Evolutionary conservation across 2,113 vertebrate genomes (phyloP).

Genomic region (Ameiurus melas): DNA sequence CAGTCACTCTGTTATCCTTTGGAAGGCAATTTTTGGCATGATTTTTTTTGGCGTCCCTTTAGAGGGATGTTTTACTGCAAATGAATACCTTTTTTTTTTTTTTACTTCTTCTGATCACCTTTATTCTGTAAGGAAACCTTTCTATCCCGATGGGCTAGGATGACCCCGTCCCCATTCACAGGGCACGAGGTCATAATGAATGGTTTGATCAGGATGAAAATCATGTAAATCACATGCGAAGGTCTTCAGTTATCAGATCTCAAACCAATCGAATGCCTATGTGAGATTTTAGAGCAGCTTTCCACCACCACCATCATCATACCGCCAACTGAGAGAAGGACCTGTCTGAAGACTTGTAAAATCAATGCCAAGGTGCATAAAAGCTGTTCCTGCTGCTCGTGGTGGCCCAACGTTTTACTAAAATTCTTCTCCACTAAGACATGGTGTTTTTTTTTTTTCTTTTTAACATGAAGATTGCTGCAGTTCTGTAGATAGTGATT

Average conservation of each 20-base stretch:
- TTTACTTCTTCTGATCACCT: not conserved
- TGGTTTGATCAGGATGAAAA: not conserved
- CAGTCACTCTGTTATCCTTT: not conserved
- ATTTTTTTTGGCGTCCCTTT: not conserved
- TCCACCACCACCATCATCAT: not conserved
- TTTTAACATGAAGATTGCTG: not conserved
- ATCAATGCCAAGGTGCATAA: not conserved
- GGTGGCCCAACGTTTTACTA: not conserved
- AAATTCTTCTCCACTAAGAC: not conserved
- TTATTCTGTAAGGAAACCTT: not conserved
- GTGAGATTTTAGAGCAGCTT: not conserved
- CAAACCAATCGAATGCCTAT: not conserved
- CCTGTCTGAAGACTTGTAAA: not conserved
- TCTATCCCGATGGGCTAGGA: not conserved
- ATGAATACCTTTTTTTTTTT: not conserved
- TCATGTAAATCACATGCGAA: not conserved
- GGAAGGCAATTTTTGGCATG: not conserved
- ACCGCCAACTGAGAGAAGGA: not conserved
- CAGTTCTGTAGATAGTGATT: not conserved
- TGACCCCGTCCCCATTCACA: not conserved
- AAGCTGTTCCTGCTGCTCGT: not conserved
- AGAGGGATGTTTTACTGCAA: not conserved
- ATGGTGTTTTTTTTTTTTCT: not conserved
- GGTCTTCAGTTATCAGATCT: not conserved
- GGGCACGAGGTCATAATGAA: not conserved